Conservation (phyloP, 2,888 invertebrate genomes). For the Rhopalosiphum nymphaeae region DNA sequence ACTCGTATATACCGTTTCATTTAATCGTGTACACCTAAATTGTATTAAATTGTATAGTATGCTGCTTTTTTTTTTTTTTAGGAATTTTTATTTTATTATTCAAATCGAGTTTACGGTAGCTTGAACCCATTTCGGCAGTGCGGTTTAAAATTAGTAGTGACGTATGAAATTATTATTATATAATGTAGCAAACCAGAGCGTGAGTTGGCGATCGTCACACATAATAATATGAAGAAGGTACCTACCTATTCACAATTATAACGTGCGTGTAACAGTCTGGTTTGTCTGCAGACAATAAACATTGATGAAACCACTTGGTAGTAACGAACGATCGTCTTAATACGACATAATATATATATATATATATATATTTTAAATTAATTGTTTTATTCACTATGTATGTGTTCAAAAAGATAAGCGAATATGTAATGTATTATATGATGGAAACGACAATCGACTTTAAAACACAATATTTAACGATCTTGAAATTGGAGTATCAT, state of each 20-base stretch:
- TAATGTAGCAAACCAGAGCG: neutral
- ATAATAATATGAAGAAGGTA: neutral
- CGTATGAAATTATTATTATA: neutral
- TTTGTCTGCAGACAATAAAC: too few species aligned
- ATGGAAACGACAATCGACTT: neutral
- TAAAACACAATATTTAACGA: neutral
- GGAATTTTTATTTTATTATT: neutral
- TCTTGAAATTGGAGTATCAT: neutral
- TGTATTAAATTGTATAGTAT: too few species aligned
- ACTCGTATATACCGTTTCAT: neutral
- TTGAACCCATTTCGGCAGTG: neutral
- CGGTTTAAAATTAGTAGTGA: neutral
- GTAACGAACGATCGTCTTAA: neutral
- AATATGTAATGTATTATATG: neutral
- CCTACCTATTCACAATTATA: neutral
- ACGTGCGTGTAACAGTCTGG: neutral
- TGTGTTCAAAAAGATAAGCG: neutral
- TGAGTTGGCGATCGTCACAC: neutral
- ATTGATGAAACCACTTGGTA: neutral
- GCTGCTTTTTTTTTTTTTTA: neutral
- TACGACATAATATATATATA: neutral
- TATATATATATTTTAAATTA: neutral
- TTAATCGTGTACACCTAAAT: neutral
- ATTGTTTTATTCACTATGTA: neutral
- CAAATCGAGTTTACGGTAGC: neutral